Evolutionary conservation across 2,888 invertebrate species (phyloP), one percentile per base, ranked within the genome.

Genomic region (Tubulanus polymorphus): DNA sequence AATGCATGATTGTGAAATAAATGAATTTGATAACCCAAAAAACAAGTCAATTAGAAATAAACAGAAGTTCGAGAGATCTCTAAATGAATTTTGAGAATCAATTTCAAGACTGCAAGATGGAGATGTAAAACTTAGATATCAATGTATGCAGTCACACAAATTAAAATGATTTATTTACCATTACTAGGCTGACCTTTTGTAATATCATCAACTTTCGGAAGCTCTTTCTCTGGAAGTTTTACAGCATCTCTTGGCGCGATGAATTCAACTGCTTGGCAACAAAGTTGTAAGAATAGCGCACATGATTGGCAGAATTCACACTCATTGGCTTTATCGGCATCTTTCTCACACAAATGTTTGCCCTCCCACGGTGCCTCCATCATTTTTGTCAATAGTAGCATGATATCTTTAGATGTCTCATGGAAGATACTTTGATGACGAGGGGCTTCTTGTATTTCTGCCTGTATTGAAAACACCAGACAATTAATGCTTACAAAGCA

Each of bases 271-370:
- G 74, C 66, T 52, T 71, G 64, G 3, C 66, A 60, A 8, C 68
- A 67, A 52, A 95, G 81, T 78, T 94, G 95, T 80, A 95, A 93
- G 90, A 95, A 95, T 81, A 94, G 88, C 30, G 93, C 90, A 20
- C 90, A 88, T 54, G 93, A 89, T 76, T 94, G 93, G 80, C 96
- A 97, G 76, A 90, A 91, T 52, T 88, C 86, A 73, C 96, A 97
- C n/a, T n/a, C n/a, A 75, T 93, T 93, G 28, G 77, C 75, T 37
- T 79, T 76, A 35, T 80, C 79, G 64, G 79, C 76, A 69, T 82
- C 68, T 65, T 75, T 73, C n/a, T 74, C 80, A 66, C 84, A 85
- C 2, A 76, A 78, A 72, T 82, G 83, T 5, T 83, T 83, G 20
- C 86, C 87, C 56, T 86, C 85, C 85, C 90, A 88, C 23, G 87